Evolutionary conservation across 2,888 invertebrate species (phyloP).

Genomic region (Hetaerina titia): DNA sequence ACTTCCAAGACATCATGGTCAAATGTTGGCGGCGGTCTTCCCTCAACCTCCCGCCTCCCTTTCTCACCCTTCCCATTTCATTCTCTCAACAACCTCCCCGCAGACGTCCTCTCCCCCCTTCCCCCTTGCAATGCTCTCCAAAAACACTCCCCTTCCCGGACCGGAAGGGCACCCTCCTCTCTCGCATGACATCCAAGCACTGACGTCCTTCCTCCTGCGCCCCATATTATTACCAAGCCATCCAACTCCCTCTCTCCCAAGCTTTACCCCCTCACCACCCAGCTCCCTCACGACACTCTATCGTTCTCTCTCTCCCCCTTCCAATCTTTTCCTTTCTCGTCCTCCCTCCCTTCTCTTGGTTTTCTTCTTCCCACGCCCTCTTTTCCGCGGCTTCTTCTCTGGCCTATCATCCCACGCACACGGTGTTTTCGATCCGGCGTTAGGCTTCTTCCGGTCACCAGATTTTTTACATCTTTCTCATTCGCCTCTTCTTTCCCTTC

Average conservation of each 20-base stretch:
- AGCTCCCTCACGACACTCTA: not conserved
- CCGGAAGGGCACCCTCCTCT: not conserved
- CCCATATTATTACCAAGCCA: conserved; percentile 22
- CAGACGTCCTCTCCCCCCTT: not conserved
- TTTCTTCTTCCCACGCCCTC: not conserved
- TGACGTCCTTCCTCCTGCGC: conserved; percentile 13
- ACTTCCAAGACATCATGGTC: conserved; percentile 51
- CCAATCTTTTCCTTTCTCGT: not conserved
- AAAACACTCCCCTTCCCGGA: not conserved
- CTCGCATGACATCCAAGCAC: conserved; percentile 43
- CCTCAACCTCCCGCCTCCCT: not conserved
- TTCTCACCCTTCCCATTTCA: not conserved
- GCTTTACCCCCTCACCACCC: not conserved
- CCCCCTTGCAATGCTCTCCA: not conserved
- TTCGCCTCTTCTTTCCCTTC: not conserved
- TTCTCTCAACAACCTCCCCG: conserved; percentile 24
- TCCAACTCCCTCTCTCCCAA: not conserved
- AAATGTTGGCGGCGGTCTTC: conserved; percentile 43
- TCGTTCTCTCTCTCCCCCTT: not conserved
- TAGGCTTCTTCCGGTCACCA: not conserved
- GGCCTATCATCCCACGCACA: not conserved
- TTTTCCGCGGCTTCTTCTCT: not conserved
- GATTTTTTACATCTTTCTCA: not conserved
- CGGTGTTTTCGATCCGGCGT: not conserved
- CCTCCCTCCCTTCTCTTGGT: not conserved